A percentile compares a stretch with the other conserved stretches of the same genome.
phyloP scores from a whole-genome alignment of 37 sponge, comb jelly and placozoan genomes.

The Spongilla lacustris region DNA sequence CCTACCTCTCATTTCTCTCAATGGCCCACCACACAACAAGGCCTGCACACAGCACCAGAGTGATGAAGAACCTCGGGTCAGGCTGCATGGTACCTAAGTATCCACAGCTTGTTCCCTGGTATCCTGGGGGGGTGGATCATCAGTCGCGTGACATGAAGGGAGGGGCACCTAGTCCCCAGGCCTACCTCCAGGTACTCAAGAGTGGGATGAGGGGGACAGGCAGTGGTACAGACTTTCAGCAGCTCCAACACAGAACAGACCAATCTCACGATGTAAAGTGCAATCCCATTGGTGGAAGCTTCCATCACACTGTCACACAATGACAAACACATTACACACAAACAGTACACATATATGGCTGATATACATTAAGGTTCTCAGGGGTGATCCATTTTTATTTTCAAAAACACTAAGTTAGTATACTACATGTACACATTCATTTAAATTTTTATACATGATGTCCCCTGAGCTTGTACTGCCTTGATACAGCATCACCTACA shows the following conservation, averaged over 20 bases:
- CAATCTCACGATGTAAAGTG: conserved; percentile 84
- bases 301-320: too few relatives aligned
- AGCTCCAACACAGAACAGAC: conserved; percentile 61
- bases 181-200: neutral
- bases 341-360: too few relatives aligned
- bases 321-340: too few relatives aligned
- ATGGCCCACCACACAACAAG: conserved; percentile 80
- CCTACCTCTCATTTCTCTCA: conserved; percentile 31
- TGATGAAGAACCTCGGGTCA: conserved; percentile 70
- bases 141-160: conserved; percentile 4
- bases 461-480: too few relatives aligned
- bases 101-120: conserved; percentile 49
- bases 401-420: too few relatives aligned
- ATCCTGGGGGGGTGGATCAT: conserved; percentile 18
- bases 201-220: conserved; percentile 36
- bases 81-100: conserved; percentile 71
- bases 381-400: too few relatives aligned
- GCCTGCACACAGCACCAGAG: conserved; percentile 40
- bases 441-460: too few relatives aligned
- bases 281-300: too few relatives aligned
- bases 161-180: neutral
- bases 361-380: too few relatives aligned
- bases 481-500: too few relatives aligned
- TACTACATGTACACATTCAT: too few relatives aligned
- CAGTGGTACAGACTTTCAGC: conserved; percentile 56